Evolutionary conservation across 2,888 invertebrate species (phyloP), one percentile per base, ranked within the genome.

Genomic region (Eumacrocentrus americanus): DNA sequence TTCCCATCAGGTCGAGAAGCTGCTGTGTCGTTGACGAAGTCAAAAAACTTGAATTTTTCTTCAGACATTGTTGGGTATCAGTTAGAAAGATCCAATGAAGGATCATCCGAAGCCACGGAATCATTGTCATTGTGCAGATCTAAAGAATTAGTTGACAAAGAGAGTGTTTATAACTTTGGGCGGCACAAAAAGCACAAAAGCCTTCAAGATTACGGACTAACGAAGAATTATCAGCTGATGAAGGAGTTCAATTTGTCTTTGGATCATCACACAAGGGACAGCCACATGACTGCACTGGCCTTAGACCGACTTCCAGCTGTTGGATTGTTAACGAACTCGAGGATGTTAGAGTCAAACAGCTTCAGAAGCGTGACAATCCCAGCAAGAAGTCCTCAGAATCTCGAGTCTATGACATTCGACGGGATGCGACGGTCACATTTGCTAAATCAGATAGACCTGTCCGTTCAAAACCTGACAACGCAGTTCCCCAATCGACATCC

Each of bases 401-500:
- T 76, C 12, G 77, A 77, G 20, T 69, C 72, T 0, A 68, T 79
- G 18, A 70, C 75, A 25, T 67, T 79, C 57, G 80, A 79, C 12
- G 68, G 75, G 0, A 74, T 80, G 66, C 74, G 79, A 65, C 71
- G 73, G 37, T 62, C 72, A 2, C 65, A 70, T 42, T 67, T 71
- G 25, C 58, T 70, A 3, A 64, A 67, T 55, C 70, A 65, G 6
- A 70, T 66, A 14, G 74, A 75, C 65, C 72, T 72, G 6, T 60
- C 69, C 1, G 66, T 67, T 5, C 73, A 69, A 50, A 72, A 67
- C 52, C 57, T 70, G 14, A 62, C 65, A 6, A 70, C 68, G 16
- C 71, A 69, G 52, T 52, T 72, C 22, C 62, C 69, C 0, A 70
- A 70, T 52, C 61, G 70, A 29, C 69, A 67, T 37, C 63, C 67